These are phyloP conservation scores for Parelbella ahira DNA, from an alignment of 2,888 invertebrate genomes.

Conservation along the genomic window DNA sequence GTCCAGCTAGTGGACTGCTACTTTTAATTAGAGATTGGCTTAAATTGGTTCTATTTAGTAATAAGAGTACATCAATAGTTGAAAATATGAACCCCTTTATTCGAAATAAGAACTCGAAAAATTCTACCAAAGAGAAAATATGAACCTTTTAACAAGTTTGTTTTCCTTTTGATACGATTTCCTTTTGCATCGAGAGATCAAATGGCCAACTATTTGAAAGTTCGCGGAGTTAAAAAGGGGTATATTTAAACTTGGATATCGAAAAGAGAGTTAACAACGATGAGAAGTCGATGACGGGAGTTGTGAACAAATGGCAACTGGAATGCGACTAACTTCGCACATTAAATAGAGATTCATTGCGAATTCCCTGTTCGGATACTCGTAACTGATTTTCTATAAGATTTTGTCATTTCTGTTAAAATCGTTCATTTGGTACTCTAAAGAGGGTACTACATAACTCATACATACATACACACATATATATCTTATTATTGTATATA, in stretches of 20 bases:
- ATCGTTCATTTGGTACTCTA: too few species aligned
- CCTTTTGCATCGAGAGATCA: slow-evolving; percentile 14
- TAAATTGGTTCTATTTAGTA: too few species aligned
- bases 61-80: too few species aligned
- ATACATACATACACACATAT: too few species aligned
- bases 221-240: slow-evolving; percentile 14
- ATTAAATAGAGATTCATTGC: slow-evolving; percentile 10
- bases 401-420: too few species aligned
- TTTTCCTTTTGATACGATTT: slow-evolving; percentile 7
- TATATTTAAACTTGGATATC: slow-evolving; percentile 16
- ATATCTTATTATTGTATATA: too few species aligned
- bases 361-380: slow-evolving; percentile 1
- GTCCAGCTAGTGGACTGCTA: too few species aligned
- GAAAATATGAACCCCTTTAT: too few species aligned
- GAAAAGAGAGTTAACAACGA: slow-evolving; percentile 16
- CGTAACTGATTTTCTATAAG: slow-evolving; percentile 2
- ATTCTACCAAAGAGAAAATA: background rate
- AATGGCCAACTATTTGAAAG: slow-evolving; percentile 8
- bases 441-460: too few species aligned
- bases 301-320: slow-evolving; percentile 17
- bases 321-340: slow-evolving; percentile 11
- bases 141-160: slow-evolving; percentile 2
- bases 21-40: too few species aligned
- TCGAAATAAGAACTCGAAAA: too few species aligned
- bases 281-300: slow-evolving; percentile 25